phyloP scores from a whole-genome alignment of 2,888 invertebrate species.

The Caenorhabditis wallacei region DNA sequence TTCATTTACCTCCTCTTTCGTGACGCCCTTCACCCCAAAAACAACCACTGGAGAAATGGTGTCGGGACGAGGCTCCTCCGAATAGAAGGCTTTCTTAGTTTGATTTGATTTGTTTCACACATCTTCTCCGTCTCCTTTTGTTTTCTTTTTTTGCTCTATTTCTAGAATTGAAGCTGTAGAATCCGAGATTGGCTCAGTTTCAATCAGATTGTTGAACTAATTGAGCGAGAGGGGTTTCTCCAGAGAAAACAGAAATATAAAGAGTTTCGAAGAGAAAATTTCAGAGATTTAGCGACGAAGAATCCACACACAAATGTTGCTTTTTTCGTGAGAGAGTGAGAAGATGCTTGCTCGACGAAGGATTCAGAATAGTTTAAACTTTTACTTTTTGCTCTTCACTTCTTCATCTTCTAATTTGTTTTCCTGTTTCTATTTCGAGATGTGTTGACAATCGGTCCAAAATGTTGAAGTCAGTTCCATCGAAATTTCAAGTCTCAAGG shows the following conservation, averaged over 20 bases:
- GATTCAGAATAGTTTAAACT: slow-evolving; percentile 13
- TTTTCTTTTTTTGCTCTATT: slow-evolving; percentile 11
- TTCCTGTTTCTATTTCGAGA: slow-evolving; percentile 18
- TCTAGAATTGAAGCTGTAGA: slow-evolving; percentile 11
- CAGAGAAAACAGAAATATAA: not conserved
- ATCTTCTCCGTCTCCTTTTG: slow-evolving; percentile 18
- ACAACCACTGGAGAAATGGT: slow-evolving; percentile 25
- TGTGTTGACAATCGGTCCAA: slow-evolving; percentile 30
- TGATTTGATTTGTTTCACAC: slow-evolving; percentile 63
- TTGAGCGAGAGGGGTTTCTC: slow-evolving; percentile 36
- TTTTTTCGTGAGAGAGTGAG: slow-evolving; percentile 16
- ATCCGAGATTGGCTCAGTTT: slow-evolving; percentile 18
- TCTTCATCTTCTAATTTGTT: slow-evolving; percentile 35
- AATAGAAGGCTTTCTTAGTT: slow-evolving; percentile 25
- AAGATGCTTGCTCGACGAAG: not conserved
- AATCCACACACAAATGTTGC: slow-evolving; percentile 22
- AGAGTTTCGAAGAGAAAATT: not conserved
- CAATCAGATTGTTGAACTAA: slow-evolving; percentile 55
- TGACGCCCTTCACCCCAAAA: slow-evolving; percentile 16
- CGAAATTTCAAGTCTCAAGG: slow-evolving; percentile 31
- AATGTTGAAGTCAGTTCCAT: slow-evolving; percentile 18
- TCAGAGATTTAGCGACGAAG: slow-evolving; percentile 18
- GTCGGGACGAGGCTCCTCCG: not conserved
- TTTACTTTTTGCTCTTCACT: slow-evolving; percentile 38
- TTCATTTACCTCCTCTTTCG: slow-evolving; percentile 42